Conservation (phyloP, 2,113 vertebrate genomes). For the Rhabdomys dilectus region DNA sequence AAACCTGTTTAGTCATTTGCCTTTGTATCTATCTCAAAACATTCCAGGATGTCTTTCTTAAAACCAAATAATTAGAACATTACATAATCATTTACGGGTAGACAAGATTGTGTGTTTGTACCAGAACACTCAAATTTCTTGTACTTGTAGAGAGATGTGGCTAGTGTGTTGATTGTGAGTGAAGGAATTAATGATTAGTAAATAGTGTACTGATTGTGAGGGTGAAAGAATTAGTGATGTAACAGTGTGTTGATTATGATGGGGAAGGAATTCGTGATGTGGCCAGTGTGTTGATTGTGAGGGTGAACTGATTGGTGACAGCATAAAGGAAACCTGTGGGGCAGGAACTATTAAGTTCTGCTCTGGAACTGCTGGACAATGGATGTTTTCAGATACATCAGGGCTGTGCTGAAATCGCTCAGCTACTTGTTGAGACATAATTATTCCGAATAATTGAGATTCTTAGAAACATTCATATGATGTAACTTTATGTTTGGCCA, state of each 20-base stretch:
- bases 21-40: background rate
- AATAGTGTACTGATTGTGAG: background rate
- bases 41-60: background rate
- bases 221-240: background rate
- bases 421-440: background rate
- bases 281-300: background rate
- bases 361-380: background rate
- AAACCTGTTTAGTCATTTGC: background rate
- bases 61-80: constrained; percentile 11
- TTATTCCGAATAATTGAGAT: background rate
- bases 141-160: background rate
- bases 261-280: background rate
- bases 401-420: background rate
- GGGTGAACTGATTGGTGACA: background rate
- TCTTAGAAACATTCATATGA: background rate
- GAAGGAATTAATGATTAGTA: background rate
- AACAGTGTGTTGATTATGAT: background rate
- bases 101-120: background rate
- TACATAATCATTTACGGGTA: background rate
- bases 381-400: background rate
- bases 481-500: background rate
- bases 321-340: background rate
- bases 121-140: background rate
- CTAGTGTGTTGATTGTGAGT: background rate
- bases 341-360: background rate